Evolutionary conservation across 2,797 vertebrate species (phyloP).

Genomic region (Chaetophractus vellerosus): DNA sequence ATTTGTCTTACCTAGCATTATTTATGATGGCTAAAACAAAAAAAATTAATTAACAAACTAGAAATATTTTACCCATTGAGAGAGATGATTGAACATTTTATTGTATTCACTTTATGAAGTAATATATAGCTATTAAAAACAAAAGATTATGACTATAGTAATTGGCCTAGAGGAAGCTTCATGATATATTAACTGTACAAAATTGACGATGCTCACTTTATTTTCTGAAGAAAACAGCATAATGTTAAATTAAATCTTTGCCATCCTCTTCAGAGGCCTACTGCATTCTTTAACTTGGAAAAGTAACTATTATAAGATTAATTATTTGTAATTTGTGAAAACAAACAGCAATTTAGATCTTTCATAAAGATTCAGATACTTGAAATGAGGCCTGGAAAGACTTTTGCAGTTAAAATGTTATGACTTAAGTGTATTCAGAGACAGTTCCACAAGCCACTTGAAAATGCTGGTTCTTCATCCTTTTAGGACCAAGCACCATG

Average conservation of each 20-base stretch:
- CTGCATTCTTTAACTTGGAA: not conserved
- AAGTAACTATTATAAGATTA: not conserved
- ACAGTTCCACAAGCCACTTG: not conserved
- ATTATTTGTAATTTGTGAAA: conserved; percentile 13
- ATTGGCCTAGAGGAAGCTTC: not conserved
- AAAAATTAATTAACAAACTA: not conserved
- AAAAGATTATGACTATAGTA: not conserved
- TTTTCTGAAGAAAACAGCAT: not conserved
- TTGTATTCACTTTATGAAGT: not conserved
- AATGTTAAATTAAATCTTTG: not conserved
- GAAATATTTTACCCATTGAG: not conserved
- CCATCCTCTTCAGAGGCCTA: not conserved
- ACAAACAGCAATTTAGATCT: not conserved
- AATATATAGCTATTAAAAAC: not conserved
- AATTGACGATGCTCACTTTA: too few species aligned
- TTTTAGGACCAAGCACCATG: not conserved
- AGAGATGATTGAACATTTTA: not conserved
- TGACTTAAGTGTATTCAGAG: not conserved
- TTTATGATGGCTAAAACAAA: too few species aligned
- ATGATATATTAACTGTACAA: not conserved
- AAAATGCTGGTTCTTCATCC: not conserved
- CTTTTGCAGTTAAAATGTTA: not conserved
- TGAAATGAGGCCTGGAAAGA: not conserved
- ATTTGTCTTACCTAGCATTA: not conserved
- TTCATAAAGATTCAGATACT: not conserved